These are phyloP conservation scores for Erythrolamprus reginae DNA, from an alignment of 2,113 vertebrate species.

Conservation along the genomic window DNA sequence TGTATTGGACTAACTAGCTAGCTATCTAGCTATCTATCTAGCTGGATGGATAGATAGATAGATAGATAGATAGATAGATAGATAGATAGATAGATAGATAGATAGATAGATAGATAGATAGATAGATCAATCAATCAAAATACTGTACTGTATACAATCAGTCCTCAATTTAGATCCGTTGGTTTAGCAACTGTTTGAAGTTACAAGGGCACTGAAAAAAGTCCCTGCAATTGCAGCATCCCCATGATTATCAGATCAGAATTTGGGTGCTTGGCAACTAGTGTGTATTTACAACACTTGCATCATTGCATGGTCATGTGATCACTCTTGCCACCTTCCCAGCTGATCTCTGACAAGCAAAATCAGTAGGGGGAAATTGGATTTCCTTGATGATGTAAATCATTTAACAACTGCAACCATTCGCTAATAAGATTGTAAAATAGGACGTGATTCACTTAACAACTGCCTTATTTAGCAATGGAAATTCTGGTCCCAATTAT, in stretches of 20 bases:
- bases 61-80: too few relatives aligned
- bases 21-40: too few relatives aligned
- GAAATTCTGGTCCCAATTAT: neutral
- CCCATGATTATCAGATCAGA: neutral
- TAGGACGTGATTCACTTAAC: neutral
- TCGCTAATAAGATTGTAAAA: neutral
- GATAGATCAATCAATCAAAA: too few relatives aligned
- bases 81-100: too few relatives aligned
- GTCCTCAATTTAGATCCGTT: neutral
- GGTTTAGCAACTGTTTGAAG: neutral
- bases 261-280: neutral
- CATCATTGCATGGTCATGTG: neutral
- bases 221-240: neutral
- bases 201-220: neutral
- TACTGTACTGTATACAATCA: neutral
- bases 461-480: neutral
- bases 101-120: too few relatives aligned
- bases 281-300: neutral
- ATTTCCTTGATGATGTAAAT: neutral
- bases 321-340: neutral
- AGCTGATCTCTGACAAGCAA: neutral
- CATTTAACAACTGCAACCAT: neutral
- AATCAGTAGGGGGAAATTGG: neutral
- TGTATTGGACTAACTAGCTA: too few relatives aligned
- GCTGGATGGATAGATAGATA: too few relatives aligned